These are phyloP conservation scores for Oreochromis mossambicus DNA, from an alignment of 2,797 vertebrate species.

Conservation along the genomic window DNA sequence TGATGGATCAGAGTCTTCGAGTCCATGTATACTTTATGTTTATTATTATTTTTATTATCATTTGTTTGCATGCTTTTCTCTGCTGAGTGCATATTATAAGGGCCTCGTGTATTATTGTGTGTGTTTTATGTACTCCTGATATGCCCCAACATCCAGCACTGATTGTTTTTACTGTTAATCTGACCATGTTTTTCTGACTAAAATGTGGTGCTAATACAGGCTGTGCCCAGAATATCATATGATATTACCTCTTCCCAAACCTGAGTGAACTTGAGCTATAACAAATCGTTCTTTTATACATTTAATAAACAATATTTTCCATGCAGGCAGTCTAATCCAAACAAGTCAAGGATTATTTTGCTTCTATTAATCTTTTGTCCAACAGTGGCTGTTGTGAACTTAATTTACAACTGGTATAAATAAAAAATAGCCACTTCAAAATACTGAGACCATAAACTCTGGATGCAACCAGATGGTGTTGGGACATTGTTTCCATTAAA, in stretches of 20 bases:
- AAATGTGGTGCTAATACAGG: neutral
- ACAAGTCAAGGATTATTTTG: neutral
- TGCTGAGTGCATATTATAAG: neutral
- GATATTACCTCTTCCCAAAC: neutral
- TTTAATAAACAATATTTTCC: neutral
- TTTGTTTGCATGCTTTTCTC: neutral
- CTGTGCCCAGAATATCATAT: neutral
- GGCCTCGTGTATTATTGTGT: neutral
- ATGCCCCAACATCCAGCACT: neutral
- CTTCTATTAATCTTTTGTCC: neutral
- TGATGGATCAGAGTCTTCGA: neutral
- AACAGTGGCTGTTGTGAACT: neutral
- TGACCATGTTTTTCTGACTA: neutral
- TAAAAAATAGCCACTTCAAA: neutral
- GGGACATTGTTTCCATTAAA: neutral
- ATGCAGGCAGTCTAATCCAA: neutral
- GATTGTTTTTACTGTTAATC: neutral
- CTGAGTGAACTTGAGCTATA: neutral
- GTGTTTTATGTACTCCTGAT: neutral
- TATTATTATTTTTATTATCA: neutral
- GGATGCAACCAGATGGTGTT: neutral
- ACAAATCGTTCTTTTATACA: neutral
- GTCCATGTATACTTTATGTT: neutral
- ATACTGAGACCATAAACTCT: neutral
- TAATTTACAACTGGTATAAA: neutral